These are phyloP conservation scores for Myrmecophaga tridactyla DNA, from an alignment of 2,113 vertebrate species.

Conservation along the genomic window DNA sequence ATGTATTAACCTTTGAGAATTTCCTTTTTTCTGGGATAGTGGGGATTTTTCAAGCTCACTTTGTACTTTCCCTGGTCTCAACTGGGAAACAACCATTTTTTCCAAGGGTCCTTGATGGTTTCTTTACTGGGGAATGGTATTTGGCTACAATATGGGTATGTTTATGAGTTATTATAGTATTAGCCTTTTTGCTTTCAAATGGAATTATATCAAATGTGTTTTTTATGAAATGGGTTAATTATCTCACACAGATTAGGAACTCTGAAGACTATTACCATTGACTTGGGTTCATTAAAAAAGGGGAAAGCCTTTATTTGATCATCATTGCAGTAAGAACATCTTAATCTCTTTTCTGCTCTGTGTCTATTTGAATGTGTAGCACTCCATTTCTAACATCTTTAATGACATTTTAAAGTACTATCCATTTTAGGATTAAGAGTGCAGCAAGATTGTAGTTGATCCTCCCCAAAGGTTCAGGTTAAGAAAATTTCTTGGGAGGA, in stretches of 20 bases:
- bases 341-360: background rate
- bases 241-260: background rate
- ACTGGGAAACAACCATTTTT: background rate
- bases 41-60: background rate
- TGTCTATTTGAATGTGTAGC: background rate
- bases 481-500: background rate
- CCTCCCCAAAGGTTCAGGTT: background rate
- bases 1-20: background rate
- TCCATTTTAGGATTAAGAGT: background rate
- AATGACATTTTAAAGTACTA: background rate
- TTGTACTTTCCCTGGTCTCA: background rate
- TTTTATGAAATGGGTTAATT: background rate
- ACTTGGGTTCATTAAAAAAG: background rate
- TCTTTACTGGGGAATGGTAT: background rate
- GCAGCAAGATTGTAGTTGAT: background rate
- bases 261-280: background rate
- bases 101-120: background rate
- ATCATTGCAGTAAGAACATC: too few relatives aligned
- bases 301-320: background rate
- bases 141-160: background rate
- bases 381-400: background rate
- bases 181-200: background rate
- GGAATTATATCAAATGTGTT: background rate
- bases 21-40: background rate
- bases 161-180: background rate